A percentile compares a stretch with the other conserved stretches of the same genome.
These are phyloP conservation scores for Xestoiulus laeticollis DNA, from an alignment of 2,888 invertebrate species.

Conservation along the genomic window DNA sequence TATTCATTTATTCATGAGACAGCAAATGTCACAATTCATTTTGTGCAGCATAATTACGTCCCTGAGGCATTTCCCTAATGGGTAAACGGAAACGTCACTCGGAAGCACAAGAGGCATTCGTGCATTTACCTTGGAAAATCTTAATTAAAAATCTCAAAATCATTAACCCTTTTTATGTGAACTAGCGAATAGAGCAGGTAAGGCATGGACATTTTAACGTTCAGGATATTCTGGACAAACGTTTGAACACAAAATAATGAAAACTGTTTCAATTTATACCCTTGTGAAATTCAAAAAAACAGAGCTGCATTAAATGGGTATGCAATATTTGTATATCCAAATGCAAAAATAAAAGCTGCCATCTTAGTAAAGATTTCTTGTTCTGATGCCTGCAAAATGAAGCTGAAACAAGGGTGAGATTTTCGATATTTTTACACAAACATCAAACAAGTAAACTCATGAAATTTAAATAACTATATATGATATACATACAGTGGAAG, in stretches of 20 bases:
- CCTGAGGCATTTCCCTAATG: slow-evolving; percentile 11
- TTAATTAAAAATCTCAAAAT: slow-evolving; percentile 13
- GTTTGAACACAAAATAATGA: neutral
- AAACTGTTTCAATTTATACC: no score
- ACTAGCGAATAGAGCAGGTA: neutral
- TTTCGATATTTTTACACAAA: no score
- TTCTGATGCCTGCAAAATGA: no score
- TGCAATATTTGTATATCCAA: no score
- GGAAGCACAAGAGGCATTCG: neutral
- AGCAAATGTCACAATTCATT: slow-evolving; percentile 18
- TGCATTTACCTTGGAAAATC: neutral
- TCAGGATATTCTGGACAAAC: neutral
- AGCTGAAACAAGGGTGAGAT: no score
- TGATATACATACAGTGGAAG: no score
- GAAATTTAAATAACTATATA: no score
- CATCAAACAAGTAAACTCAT: no score
- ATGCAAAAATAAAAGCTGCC: no score
- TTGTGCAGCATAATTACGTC: neutral
- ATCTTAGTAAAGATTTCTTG: no score
- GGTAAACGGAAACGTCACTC: slow-evolving; percentile 16
- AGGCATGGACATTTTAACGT: neutral
- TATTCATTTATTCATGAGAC: slow-evolving; percentile 37
- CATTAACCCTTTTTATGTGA: neutral
- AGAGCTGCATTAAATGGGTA: no score
- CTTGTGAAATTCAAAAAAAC: no score